A percentile compares a stretch with the other conserved stretches of the same genome.
Evolutionary conservation across 2,888 invertebrate species (phyloP).

Genomic region (Theodoxus fluviatilis): DNA sequence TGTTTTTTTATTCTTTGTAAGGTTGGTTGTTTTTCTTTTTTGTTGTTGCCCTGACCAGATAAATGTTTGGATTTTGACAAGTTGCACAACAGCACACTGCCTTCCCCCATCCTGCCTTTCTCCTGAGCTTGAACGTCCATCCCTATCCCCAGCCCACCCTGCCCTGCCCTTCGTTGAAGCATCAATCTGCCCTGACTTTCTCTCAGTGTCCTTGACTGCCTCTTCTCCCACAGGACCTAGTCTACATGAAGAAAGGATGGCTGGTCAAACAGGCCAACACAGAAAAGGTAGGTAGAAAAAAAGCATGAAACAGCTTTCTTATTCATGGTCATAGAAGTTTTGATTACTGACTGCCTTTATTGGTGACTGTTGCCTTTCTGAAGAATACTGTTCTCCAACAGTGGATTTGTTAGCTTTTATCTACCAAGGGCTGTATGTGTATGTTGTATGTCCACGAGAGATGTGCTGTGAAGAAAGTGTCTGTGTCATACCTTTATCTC

Average conservation of each 20-base stretch:
- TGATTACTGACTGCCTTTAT: too few relatives aligned
- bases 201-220: background rate
- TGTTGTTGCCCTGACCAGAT: background rate
- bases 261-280: slow-evolving; percentile 77
- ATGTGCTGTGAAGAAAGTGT: too few relatives aligned
- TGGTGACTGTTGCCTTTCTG: too few relatives aligned
- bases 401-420: too few relatives aligned
- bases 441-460: too few relatives aligned
- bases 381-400: too few relatives aligned
- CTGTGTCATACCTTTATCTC: too few relatives aligned
- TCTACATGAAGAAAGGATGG: slow-evolving; percentile 90
- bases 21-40: background rate
- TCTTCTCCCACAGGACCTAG: slow-evolving; percentile 50
- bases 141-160: background rate
- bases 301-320: too few relatives aligned
- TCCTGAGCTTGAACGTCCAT: background rate
- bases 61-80: background rate
- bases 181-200: background rate
- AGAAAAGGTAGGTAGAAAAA: slow-evolving; percentile 68
- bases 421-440: too few relatives aligned
- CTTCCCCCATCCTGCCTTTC: background rate
- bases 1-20: background rate
- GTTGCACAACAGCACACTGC: too few relatives aligned
- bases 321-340: too few relatives aligned
- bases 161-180: background rate